These are phyloP conservation scores for Agrotis exclamationis DNA, from an alignment of 2,888 invertebrate species.

Conservation along the genomic window DNA sequence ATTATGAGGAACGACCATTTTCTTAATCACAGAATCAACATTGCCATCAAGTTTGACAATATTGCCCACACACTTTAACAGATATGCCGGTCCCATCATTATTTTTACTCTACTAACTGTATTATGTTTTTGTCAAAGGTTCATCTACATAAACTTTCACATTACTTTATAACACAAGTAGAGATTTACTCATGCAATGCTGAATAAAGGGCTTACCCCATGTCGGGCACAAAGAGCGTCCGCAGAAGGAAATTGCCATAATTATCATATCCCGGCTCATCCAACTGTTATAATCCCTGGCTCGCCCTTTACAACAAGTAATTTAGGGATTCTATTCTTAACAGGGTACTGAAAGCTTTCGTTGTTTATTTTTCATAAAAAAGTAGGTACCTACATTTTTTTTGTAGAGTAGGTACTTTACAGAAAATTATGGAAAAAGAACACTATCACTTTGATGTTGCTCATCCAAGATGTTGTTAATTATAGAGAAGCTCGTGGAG, in stretches of 20 bases:
- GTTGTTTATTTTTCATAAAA: background rate
- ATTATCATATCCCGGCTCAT: slow-evolving; percentile 44
- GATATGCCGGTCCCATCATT: no score
- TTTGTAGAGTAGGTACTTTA: background rate
- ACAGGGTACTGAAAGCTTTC: slow-evolving; percentile 8
- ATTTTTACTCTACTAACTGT: no score
- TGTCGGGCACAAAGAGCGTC: slow-evolving; percentile 31
- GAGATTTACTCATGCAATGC: slow-evolving; percentile 7
- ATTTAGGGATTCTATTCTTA: slow-evolving; percentile 44
- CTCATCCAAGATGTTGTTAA: background rate
- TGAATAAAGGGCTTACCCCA: slow-evolving; percentile 20
- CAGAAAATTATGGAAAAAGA: background rate
- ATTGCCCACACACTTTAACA: no score
- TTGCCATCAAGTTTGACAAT: no score
- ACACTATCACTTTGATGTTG: background rate
- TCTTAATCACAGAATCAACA: no score
- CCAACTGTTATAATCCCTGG: slow-evolving; percentile 39
- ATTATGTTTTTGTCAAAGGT: background rate
- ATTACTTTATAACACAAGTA: background rate
- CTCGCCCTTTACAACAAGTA: slow-evolving; percentile 39
- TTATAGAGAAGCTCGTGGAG: background rate
- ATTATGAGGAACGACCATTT: no score
- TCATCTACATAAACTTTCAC: background rate
- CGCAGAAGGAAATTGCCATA: slow-evolving; percentile 48
- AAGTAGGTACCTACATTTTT: no score